Evolutionary conservation across 2,113 vertebrate genomes (phyloP), one percentile per base, ranked within the genome.

Genomic region (Recurvirostra avosetta): DNA sequence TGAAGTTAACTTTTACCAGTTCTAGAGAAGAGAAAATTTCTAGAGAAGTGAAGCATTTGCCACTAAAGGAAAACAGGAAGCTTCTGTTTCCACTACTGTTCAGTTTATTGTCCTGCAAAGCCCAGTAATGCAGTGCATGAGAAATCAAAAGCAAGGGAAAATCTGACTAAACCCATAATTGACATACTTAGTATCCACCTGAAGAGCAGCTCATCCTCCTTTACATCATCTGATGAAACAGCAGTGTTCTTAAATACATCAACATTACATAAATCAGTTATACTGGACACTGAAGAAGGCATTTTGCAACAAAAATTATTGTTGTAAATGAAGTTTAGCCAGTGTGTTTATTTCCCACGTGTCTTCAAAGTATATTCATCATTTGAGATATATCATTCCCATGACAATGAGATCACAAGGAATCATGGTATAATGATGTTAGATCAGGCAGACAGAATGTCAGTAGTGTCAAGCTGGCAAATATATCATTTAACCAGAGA

Each of bases 401-500:
- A 36, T 80, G 72, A 86, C 88, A 90, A 79, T 61, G 40, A 83
- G 78, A 93, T 90, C 71, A 88, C 68, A 91, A 62, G 52, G 20
- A 93, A 81, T 83, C 12, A 8, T 12, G 8, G 38, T 34, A 67
- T 38, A 86, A 89, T 47, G 80, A 20, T 21, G 38, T 56, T 79
- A 90, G 58, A 65, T 49, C 36, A 79, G 41, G 66, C 78, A 92
- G 82, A 76, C 71, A 88, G 56, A 96, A 92, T 40, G 67, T 86
- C 88, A 95, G 49, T 40, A 76, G 53, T 79, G 74, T 82, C 78
- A 90, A 75, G 84, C 59, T 86, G 52, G 41, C 63, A 96, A 89
- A 94, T 71, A 29, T 7, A 94, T 94, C 68, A 77, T 89, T 92
- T 94, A 83, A 67, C 25, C 29, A 89, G 16, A 84, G 80, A 96